A percentile compares a stretch with the other conserved stretches of the same genome.
Conservation (phyloP, 2,113 vertebrate genomes). For the Cercopithecus mona region DNA sequence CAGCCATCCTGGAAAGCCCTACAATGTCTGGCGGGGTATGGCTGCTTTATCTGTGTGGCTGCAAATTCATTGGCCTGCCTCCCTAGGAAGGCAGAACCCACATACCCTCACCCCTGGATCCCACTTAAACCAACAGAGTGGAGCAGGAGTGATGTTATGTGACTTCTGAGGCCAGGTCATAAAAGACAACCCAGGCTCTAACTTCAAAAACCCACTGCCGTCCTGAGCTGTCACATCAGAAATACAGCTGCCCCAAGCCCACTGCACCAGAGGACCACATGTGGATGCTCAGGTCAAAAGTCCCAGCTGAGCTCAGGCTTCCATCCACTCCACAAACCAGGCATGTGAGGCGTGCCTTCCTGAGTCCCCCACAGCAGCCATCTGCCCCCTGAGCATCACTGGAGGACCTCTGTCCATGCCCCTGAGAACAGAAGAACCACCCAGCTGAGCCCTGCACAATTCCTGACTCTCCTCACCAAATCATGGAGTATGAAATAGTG, state of each 20-base stretch:
- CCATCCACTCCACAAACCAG: not conserved
- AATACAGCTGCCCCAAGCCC: not conserved
- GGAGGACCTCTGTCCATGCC: not conserved
- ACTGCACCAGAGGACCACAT: not conserved
- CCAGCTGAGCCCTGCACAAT: not conserved
- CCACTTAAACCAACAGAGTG: not conserved
- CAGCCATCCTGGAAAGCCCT: not conserved
- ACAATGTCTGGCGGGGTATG: rapidly evolving
- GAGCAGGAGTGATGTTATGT: not conserved
- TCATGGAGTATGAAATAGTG: too few species aligned
- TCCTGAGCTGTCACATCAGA: not conserved
- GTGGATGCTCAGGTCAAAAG: not conserved
- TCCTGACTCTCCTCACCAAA: not conserved
- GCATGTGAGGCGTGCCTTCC: rapidly evolving
- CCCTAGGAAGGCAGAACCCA: rapidly evolving
- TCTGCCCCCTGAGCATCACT: not conserved
- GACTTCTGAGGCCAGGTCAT: not conserved
- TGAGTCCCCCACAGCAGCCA: not conserved
- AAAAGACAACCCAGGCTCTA: not conserved
- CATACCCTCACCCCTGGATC: rapidly evolving
- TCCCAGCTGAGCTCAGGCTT: not conserved
- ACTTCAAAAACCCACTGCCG: too few species aligned
- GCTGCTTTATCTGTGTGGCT: not conserved
- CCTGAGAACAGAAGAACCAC: not conserved
- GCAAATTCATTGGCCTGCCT: too few species aligned